Conservation (phyloP, 2,888 invertebrate genomes). For the Sialis fuliginosa region DNA sequence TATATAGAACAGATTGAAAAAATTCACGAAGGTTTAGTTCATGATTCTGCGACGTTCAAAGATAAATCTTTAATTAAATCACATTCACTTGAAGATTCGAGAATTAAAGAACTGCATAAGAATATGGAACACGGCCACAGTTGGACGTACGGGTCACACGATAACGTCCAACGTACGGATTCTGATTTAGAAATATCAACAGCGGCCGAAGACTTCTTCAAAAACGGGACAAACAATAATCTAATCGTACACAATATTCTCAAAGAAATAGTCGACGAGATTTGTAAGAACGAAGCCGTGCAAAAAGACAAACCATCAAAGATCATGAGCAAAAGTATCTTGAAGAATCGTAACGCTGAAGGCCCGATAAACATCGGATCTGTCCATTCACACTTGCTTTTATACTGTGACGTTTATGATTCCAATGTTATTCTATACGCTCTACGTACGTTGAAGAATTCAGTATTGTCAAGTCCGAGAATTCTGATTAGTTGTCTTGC, state of each 20-base stretch:
- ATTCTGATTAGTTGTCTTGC: constrained; percentile 58
- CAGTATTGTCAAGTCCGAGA: constrained; percentile 49
- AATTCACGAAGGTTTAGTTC: constrained; percentile 22
- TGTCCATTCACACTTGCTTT: constrained; percentile 65
- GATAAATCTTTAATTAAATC: constrained; percentile 15
- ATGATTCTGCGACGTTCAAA: constrained; percentile 3
- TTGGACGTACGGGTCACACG: constrained; percentile 31
- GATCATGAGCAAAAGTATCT: constrained; percentile 12
- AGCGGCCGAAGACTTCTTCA: constrained; percentile 49
- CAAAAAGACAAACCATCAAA: constrained; percentile 12
- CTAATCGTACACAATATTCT: constrained; percentile 35
- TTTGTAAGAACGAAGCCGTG: constrained; percentile 20
- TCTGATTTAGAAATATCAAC: constrained; percentile 35
- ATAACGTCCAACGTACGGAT: constrained; percentile 28
- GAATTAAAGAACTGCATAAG: constrained; percentile 23
- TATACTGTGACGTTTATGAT: constrained; percentile 67
- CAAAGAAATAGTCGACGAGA: constrained; percentile 36
- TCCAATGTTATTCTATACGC: constrained; percentile 56
- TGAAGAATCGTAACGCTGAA: constrained; percentile 12
- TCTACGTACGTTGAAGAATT: constrained; percentile 52
- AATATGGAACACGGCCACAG: constrained; percentile 31
- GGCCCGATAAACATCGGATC: constrained; percentile 35
- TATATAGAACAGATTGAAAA: constrained; percentile 22
- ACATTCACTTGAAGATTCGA: constrained; percentile 21
- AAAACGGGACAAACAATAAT: constrained; percentile 23